These are phyloP conservation scores for Tricholaema leucomelas DNA, from an alignment of 2,113 vertebrate genomes.

Conservation along the genomic window DNA sequence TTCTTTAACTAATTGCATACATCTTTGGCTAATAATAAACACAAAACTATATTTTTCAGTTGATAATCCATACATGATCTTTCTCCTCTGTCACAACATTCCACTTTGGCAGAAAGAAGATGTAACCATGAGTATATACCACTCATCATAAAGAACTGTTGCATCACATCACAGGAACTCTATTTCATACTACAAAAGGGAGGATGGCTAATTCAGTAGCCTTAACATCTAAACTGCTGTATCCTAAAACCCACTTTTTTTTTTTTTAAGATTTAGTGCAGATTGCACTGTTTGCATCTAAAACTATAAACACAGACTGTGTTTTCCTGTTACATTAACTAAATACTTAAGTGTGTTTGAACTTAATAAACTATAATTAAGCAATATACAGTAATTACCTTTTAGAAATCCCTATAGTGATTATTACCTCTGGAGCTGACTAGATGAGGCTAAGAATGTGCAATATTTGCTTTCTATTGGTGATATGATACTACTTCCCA, in stretches of 20 bases:
- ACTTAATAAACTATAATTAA: conserved; percentile 66
- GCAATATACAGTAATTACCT: conserved; percentile 76
- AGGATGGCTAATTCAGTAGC: conserved; percentile 5
- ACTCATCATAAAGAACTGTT: not conserved
- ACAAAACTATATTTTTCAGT: conserved; percentile 34
- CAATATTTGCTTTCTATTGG: conserved; percentile 71
- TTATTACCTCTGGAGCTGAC: conserved; percentile 69
- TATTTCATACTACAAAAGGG: not conserved
- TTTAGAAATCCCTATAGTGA: conserved; percentile 74
- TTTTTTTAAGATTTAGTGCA: conserved; percentile 2
- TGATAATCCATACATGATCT: not conserved
- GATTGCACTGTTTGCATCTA: conserved; percentile 34
- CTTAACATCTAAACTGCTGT: conserved; percentile 17
- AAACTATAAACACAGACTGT: conserved; percentile 40
- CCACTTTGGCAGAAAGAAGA: not conserved
- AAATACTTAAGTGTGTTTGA: conserved; percentile 52
- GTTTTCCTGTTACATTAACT: conserved; percentile 48
- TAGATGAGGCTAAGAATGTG: conserved; percentile 63
- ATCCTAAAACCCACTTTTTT: not conserved
- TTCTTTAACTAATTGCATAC: conserved; percentile 40
- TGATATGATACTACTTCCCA: conserved; percentile 53
- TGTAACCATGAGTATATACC: not conserved
- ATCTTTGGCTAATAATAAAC: conserved; percentile 30
- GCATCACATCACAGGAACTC: conserved; percentile 35
- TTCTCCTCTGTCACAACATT: not conserved